Evolutionary conservation across 2,113 vertebrate genomes (phyloP), one percentile per base, ranked within the genome.

Genomic region (Syrmaticus mikado): DNA sequence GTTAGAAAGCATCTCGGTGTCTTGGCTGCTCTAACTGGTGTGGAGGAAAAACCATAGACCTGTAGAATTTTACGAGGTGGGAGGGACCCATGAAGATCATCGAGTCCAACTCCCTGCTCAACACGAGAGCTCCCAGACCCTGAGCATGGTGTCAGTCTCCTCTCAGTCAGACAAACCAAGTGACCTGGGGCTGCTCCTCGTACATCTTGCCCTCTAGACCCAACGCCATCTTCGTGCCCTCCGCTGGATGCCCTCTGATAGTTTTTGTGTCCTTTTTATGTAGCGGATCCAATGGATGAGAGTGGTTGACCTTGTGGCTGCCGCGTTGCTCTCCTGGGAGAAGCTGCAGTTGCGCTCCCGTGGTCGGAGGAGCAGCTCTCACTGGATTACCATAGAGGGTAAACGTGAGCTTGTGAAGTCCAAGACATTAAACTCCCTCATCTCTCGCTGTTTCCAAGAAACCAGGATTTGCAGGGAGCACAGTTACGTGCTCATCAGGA

Each of bases 361-460:
- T 17, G 58, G 52, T 28, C 22, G 30, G 68, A 57, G 75, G 55
- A 79, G 83, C 62, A 36, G 32, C 87, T 71, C 41, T 21, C 14
- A 40, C 76, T 58, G 82, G 46, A 80, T 94, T 79, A 73, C 92
- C 79, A 83, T 82, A 92, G 79, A 85, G 76, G 73, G 94, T 86
- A 92, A 96, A 80, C 30, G 12, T 6, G 85, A 72, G 67, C 60
- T 68, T 43, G 34, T 55, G 3, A 11, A 92, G 32, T 22, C 83
- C 73, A n/a, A 74, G 83, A 36, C 70, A 9, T 77, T 48, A 11
- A 74, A 74, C 86, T 82, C 68, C 30, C 68, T 92, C 84, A 30
- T 93, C 85, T 75, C 80, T 82, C 3, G 13, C 66, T 13, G 91
- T 92, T 94, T 93, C 91, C 87, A 94, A 94, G 91, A 87, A 90